These are phyloP conservation scores for Bombus soroeensis DNA, from an alignment of 1,140 invertebrate species.

Conservation along the genomic window DNA sequence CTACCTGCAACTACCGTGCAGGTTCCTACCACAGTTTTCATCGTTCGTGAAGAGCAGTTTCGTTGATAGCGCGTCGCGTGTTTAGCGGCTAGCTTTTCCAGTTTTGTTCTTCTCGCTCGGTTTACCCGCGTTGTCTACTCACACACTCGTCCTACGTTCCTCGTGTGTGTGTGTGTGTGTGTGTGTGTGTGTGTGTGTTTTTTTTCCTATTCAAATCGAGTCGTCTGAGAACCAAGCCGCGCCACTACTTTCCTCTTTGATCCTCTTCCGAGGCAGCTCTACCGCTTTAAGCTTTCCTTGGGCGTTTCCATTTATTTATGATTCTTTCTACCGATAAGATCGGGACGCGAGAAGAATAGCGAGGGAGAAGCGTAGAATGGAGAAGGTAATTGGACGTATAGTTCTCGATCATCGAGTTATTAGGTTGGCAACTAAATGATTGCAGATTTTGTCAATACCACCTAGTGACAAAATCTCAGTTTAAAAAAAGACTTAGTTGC, in stretches of 20 bases:
- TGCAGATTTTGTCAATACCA: no score
- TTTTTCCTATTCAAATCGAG: not conserved
- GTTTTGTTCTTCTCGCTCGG: not conserved
- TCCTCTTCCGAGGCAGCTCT: slow-evolving; percentile 2
- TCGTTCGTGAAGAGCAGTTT: not conserved
- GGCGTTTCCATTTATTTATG: slow-evolving; percentile 14
- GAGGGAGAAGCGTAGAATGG: no score
- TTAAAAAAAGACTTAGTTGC: no score
- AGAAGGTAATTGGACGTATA: not conserved
- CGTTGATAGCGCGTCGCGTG: not conserved
- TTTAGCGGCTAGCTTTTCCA: not conserved
- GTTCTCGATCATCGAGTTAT: not conserved
- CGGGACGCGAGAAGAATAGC: not conserved
- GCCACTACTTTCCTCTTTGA: slow-evolving; percentile 16
- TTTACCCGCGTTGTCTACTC: not conserved
- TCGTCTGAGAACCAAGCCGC: not conserved
- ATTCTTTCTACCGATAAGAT: slow-evolving; percentile 19
- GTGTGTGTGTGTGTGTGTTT: no score
- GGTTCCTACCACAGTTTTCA: not conserved
- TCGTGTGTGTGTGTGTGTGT: no score
- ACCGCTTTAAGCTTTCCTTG: not conserved
- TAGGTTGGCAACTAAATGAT: no score
- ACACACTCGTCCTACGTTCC: not conserved
- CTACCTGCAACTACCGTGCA: no score
- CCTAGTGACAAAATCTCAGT: no score